These are phyloP conservation scores for Diabrotica virgifera DNA, from an alignment of 1,140 invertebrate genomes.

Conservation along the genomic window DNA sequence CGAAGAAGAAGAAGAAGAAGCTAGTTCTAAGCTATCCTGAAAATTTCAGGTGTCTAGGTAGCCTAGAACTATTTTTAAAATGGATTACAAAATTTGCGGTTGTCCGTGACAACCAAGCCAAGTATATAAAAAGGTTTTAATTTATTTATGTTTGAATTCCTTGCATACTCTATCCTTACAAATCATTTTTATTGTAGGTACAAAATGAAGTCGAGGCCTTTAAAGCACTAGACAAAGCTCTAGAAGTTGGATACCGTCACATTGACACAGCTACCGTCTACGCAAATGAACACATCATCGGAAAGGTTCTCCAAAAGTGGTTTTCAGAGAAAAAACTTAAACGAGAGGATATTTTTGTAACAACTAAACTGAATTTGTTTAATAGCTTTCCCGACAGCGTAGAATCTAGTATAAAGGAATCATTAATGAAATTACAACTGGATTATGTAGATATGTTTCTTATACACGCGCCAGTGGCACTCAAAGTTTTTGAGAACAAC, in stretches of 20 bases:
- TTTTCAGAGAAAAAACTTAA: slow-evolving; percentile 47
- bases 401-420: slow-evolving; percentile 3
- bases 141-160: no score
- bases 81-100: no score
- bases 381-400: slow-evolving; percentile 11
- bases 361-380: slow-evolving; percentile 55
- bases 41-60: no score
- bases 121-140: no score
- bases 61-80: no score
- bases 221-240: slow-evolving; percentile 43
- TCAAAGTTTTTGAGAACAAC: background rate
- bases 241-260: slow-evolving; percentile 68
- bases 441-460: slow-evolving; percentile 13
- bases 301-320: slow-evolving; percentile 71
- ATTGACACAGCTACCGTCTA: slow-evolving; percentile 82
- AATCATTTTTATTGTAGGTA: no score
- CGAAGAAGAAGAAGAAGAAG: no score
- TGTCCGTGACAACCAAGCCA: no score
- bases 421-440: slow-evolving; percentile 6
- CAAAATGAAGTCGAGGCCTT: no score
- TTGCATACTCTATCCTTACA: no score
- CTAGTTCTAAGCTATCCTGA: no score
- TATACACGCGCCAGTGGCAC: slow-evolving; percentile 4
- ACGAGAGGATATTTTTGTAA: slow-evolving; percentile 58
- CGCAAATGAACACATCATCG: slow-evolving; percentile 76